Percentiles rank a stretch among this genome's conserved stretches.
phyloP scores from a whole-genome alignment of 2,113 vertebrate genomes.

The Oxyura jamaicensis region DNA sequence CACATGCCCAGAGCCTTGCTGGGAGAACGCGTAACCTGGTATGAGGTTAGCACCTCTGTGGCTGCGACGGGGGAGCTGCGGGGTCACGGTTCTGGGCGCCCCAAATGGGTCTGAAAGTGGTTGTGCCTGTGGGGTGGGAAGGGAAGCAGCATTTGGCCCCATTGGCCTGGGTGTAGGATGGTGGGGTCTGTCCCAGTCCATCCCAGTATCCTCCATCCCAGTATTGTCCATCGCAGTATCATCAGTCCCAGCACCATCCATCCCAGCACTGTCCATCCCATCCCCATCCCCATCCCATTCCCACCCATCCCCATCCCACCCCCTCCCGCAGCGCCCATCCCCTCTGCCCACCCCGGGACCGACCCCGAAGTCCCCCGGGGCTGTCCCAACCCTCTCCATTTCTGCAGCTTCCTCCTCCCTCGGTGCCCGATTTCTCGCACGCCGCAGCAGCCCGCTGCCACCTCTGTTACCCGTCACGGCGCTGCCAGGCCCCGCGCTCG shows the following conservation, averaged over 20 bases:
- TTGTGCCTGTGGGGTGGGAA: neutral
- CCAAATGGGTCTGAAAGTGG: neutral
- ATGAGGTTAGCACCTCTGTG: neutral
- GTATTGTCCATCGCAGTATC: neutral
- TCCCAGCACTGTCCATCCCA: neutral
- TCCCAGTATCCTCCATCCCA: neutral
- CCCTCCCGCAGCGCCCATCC: accelerated
- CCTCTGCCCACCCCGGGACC: neutral
- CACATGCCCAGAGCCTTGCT: neutral
- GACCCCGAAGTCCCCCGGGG: neutral
- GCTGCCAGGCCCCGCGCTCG: accelerated
- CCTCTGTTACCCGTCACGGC: neutral
- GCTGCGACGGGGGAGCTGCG: neutral
- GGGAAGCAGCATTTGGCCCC: neutral
- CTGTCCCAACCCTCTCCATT: neutral
- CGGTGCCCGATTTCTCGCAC: accelerated
- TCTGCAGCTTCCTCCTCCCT: neutral
- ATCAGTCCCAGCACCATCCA: neutral
- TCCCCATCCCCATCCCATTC: too few species aligned
- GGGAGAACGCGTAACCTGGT: neutral
- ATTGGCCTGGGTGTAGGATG: accelerated
- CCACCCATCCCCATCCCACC: too few species aligned
- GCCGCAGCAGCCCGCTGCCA: neutral
- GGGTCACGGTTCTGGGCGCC: neutral
- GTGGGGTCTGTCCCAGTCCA: neutral